Base-by-base conservation (phyloP, 1,140 invertebrate genomes). In the Amyelois transitella region DNA sequence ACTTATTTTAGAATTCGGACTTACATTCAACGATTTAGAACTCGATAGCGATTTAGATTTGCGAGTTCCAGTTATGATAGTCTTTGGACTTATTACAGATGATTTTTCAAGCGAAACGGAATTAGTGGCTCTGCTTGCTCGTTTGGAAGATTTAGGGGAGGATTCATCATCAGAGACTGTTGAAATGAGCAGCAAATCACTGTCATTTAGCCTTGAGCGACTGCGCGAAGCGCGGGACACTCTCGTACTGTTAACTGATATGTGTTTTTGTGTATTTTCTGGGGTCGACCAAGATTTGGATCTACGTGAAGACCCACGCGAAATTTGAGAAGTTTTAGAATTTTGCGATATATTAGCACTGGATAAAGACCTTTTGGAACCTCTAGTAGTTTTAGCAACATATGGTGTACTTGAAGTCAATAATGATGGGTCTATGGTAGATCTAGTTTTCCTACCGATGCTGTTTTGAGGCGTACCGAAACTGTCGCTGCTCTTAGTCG, bases 341-440 rank as follows among this genome's bases (percentile, higher is more conserved):
- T 21, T 48, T 0, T 2, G 6, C 0, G 45, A 48, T 48, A 48
- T 48, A 22, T 48, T 48, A 20, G 45, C 8, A 17, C 18, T 25
- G 1, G 60, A 55, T 19, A 8, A 17, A 19, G 22, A 43, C 14
- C 53, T 58, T 7, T 43, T 44, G 1, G 51, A 43, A 0, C 20
- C 44, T 6, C 55, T 38, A 0, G 18, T 49, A 3, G 21, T 21
- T 22, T 43, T 50, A 50, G 55, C 19, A 8, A 59, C 58, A 51
- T 77, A 77, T 1, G 77, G 78, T 1, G 81, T 81, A 47, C 81
- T 81, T 0, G 78, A 79, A 1, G 63, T 67, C 1, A 72, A 32
- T 6, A 79, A 28, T 0, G 54, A 58, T 1, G 57, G 50, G n/a
- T 70, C 59, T 2, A 64, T 56, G 1, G 55, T 61, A 0, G 69